Base-by-base conservation (phyloP, 2,113 vertebrate genomes). In the Cricetomys ansorgei region DNA sequence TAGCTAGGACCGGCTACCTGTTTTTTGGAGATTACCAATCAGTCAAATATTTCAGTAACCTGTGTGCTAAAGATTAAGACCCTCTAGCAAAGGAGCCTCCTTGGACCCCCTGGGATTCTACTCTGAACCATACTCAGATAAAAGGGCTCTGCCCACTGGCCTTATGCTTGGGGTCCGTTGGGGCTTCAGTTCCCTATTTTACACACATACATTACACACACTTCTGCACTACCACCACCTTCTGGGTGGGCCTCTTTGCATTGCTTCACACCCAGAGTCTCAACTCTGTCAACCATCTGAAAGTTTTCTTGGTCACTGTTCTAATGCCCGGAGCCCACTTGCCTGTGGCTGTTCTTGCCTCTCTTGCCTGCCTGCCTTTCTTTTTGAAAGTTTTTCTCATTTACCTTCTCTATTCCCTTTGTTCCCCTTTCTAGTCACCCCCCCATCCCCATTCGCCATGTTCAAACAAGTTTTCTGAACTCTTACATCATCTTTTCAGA, bases 401-500 rank as follows among this genome's bases (percentile, higher is more conserved):
- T 70, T 37, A 57, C 67, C 57, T 55, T 88, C 59, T 59, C 85
- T 37, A 0, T 53, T 81, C 45, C 81, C 86, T 94, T 91, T 95
- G 86, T 96, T 96, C 91, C 77, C 11, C 0, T 55, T 85, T 81
- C 81, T 45, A 84, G 43, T 34, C 91, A 34, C 80, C 43, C 23
- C 81, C 67, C 89, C 45, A 55, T 83, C 79, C 79, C 16, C 55
- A 23, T 21, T 62, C 53, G n/a, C 89, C 94, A 0, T 96, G 94
- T 96, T 93, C 55, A 75, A n/a, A 95, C 94, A 95, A 45, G 96
- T 89, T 94, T 92, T 50, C 90, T 40, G 69, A 92, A 77, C 69
- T 96, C 90, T 94, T 85, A 90, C 92, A 40, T 91, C 91, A 89
- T 43, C 70, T 57, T 81, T 93, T 77, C 77, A 69, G 43, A 83